Evolutionary conservation across 2,797 vertebrate species (phyloP), one percentile per base, ranked within the genome.

Genomic region (Muscicapa comitata): DNA sequence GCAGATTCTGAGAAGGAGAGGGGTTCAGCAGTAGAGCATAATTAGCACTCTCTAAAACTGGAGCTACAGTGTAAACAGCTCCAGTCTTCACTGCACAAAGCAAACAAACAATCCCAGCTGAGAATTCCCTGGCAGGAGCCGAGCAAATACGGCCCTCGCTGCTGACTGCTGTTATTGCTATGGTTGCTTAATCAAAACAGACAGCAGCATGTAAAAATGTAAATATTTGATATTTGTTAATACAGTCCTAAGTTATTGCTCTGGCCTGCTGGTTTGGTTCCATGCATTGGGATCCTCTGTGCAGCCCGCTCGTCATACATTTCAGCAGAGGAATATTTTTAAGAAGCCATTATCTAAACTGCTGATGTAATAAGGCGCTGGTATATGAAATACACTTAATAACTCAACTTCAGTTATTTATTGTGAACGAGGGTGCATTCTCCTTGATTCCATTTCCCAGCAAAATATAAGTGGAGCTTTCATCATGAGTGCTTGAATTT

Each of bases 361-460:
- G 95, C 97, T 98, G 97, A 97, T 98, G 97, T 98, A 98, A 98
- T 98, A 97, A 96, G 96, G 96, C 95, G 93, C 95, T 13, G 61
- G 86, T 97, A 95, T 97, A 98, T 97, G 97, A 98, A 98, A 98
- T 98, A 98, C 98, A 98, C 98, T 98, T 98, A 97, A 98, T 98
- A 98, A 98, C 98, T 98, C 98, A 98, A 94, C 97, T 98, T 97
- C 94, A 90, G 97, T 98, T 98, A 98, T 98, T 98, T 97, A 98
- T 96, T 97, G 98, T 97, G 98, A 98, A 98, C 97, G 96, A 93
- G 97, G 97, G 96, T 97, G 98, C 98, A 88, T 98, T 98, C 97
- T 98, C 95, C 97, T 97, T 98, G 97, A 97, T 97, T 98, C 98
- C 96, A 97, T 98, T 98, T 98, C 97, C 98, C 98, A 97, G 97